phyloP scores from a whole-genome alignment of 2,797 vertebrate genomes.

The Vipera latastei region DNA sequence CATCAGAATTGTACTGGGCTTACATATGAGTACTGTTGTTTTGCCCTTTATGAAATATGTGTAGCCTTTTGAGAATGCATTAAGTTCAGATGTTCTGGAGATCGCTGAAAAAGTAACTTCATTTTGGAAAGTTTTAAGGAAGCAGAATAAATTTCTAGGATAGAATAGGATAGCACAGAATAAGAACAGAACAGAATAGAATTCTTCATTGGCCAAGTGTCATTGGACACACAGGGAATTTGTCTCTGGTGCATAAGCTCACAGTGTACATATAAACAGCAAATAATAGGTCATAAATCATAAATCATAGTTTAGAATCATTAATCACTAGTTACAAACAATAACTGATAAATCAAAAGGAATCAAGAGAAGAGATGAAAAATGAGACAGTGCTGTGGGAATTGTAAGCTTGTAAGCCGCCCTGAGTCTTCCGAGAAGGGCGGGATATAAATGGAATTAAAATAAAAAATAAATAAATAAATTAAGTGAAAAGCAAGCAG shows the following conservation, averaged over 20 bases:
- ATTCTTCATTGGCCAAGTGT: neutral
- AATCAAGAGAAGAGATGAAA: neutral
- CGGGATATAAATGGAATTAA: no score
- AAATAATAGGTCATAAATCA: neutral
- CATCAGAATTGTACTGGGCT: neutral
- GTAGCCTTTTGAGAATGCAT: neutral
- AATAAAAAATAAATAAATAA: no score
- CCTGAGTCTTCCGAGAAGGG: no score
- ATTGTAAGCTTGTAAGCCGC: no score
- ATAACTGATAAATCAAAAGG: neutral
- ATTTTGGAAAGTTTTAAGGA: neutral
- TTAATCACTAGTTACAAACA: neutral
- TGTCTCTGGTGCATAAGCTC: neutral
- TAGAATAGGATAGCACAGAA: no score
- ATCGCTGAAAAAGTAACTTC: neutral
- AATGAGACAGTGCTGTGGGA: neutral
- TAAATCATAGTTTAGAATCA: neutral
- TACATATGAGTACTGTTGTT: conserved; percentile 8
- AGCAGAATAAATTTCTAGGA: neutral
- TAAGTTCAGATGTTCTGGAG: conserved; percentile 8
- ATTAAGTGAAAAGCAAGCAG: neutral
- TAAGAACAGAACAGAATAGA: neutral
- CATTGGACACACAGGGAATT: neutral
- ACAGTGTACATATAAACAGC: neutral
- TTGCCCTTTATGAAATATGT: neutral